Evolutionary conservation across 2,113 vertebrate genomes (phyloP), one percentile per base, ranked within the genome.

Genomic region (Scomber colias): DNA sequence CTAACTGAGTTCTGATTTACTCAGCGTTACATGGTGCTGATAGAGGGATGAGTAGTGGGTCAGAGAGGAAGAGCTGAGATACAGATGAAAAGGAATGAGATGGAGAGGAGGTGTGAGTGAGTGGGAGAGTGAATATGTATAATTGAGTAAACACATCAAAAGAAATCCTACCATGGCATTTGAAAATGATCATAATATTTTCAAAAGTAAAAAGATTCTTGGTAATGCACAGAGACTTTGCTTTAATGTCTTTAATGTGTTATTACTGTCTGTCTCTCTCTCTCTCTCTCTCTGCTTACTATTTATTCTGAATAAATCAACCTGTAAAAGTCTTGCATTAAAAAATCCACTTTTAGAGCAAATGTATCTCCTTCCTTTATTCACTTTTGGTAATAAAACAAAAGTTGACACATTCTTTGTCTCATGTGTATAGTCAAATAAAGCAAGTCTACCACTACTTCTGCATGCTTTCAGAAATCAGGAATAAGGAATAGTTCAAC

Each of bases 101-200:
- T 5, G 48, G 60, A 75, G 69, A 84, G 77, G 55, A 87, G 87
- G 77, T 81, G 77, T 65, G 76, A 90, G 61, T 15, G 74, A 75
- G 82, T 85, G 74, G 72, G 78, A 66, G 74, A 67, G 71, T 73
- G 78, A 82, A 84, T 61, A 76, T 67, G 68, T 59, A 61, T 66
- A 78, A 82, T 82, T 82, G 77, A 83, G 77, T 77, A 57, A 51
- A 54, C n/a, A 82, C 67, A 85, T 85, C 53, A 84, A 79, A 75
- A 61, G 84, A 71, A 81, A 79, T 74, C 60, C 51, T 24, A 21
- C 24, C 7, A 9, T 66, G 60, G 62, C 48, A 17, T 75, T 82
- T 77, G 54, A 70, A 75, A 84, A 81, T 85, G 50, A 79, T 75
- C 74, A 54, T 57, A 17, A 57, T 64, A 56, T 57, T 71, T 78